Percentiles rank a stretch among this genome's conserved stretches.
Conservation (phyloP, 2,113 vertebrate species). For the Mystacornis crossleyi region DNA sequence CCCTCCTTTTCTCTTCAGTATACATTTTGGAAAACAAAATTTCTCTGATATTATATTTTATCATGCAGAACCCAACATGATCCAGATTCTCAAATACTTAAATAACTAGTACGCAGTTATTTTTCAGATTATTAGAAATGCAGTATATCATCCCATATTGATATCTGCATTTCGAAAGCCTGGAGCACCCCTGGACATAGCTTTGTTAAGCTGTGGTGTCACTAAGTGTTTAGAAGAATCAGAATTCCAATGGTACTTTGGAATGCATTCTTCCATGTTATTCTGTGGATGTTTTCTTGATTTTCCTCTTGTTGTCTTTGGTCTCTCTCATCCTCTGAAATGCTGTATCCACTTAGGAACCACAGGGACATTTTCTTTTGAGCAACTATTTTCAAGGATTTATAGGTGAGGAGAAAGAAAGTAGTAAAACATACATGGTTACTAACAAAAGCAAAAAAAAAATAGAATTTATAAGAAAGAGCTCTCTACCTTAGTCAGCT, state of each 20-base stretch:
- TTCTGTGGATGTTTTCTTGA: background rate
- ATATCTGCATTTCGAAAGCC: background rate
- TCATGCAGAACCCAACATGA: background rate
- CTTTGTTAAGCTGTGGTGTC: background rate
- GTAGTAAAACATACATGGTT: background rate
- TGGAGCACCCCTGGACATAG: background rate
- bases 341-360: background rate
- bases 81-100: background rate
- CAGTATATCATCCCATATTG: background rate
- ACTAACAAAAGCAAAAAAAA: background rate
- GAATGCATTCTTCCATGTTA: background rate
- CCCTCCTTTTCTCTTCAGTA: slow-evolving; percentile 24
- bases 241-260: background rate
- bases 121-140: background rate
- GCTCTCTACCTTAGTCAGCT: background rate
- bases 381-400: background rate
- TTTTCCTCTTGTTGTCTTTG: background rate
- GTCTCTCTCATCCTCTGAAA: background rate
- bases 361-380: background rate
- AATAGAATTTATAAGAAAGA: background rate
- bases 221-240: background rate
- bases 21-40: slow-evolving; percentile 29
- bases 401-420: background rate
- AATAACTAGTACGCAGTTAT: background rate
- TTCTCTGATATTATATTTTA: background rate